Base-by-base conservation (phyloP, 2,888 invertebrate species). In the Cephus sareptanus region DNA sequence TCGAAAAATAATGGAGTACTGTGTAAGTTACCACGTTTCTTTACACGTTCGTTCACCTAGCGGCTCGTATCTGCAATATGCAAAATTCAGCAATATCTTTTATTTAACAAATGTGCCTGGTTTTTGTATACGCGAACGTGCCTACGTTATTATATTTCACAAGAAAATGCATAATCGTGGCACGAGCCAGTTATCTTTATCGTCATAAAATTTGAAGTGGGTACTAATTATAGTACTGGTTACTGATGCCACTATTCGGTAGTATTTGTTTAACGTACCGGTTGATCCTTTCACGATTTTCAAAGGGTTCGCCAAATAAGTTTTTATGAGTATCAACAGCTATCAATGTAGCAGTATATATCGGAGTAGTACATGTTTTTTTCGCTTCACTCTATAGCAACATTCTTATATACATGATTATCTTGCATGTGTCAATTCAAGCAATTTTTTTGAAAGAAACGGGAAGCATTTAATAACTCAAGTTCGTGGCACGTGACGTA, bases 1-100 rank as follows among this genome's bases (percentile, higher is more conserved):
- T 80, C 86, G 75, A 90, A 90, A 84, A 90, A 88, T 82, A 90
- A 91, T 75, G 90, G 89, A 81, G 87, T 90, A 78, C 84, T 90
- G 79, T 89, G 91, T 91, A 86, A 90, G 90, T 90, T 40, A 70
- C 3, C 34, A 34, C 34, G 73, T 75, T 34, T 23, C 34, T 34
- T 75, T n/a, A 71, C 69, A 71, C 15, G 34, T 35, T 76, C 56
- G n/a, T 56, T 75, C 23, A 73, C 75, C 73, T 40, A 71, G 31
- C 31, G 40, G 34, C 40, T n/a, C 31, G 77, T 34, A 76, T 73
- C 33, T 69, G 73, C 68, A 73, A 77, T 34, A 40, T 68, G 12
- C 35, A 34, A 31, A 35, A 31, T 78, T 68, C 69, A 23, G n/a
- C 69, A 69, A 74, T 74, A 76, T 40, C 37, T 37, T 56, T 23